phyloP scores from a whole-genome alignment of 2,888 invertebrate species.

The Lasioglossum marginatum region DNA sequence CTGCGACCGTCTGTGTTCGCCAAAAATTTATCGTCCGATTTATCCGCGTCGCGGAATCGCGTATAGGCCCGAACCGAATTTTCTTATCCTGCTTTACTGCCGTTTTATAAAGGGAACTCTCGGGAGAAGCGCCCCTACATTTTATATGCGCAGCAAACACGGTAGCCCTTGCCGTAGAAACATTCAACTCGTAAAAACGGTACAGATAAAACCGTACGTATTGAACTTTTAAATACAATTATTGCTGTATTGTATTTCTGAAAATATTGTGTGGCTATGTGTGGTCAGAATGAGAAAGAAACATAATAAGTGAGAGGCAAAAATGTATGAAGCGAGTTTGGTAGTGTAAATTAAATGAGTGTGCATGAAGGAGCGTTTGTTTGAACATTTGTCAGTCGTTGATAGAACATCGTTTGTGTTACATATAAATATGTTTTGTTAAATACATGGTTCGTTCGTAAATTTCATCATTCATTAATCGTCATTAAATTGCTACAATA shows the following conservation, averaged over 20 bases:
- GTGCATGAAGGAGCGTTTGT: too few species aligned
- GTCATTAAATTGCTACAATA: neutral
- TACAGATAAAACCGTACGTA: neutral
- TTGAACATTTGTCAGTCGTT: too few species aligned
- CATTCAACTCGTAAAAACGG: neutral
- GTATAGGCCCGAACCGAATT: neutral
- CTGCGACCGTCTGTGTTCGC: slow-evolving; percentile 18
- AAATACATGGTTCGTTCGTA: too few species aligned
- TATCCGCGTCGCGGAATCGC: slow-evolving; percentile 27
- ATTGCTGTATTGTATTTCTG: neutral
- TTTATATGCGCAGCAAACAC: neutral
- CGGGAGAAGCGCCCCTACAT: neutral
- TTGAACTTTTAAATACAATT: neutral
- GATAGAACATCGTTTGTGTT: too few species aligned
- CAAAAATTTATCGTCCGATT: slow-evolving; percentile 43
- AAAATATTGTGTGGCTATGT: neutral
- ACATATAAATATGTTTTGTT: too few species aligned
- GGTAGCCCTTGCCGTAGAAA: neutral
- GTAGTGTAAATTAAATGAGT: too few species aligned
- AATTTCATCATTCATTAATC: too few species aligned
- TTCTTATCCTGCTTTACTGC: neutral
- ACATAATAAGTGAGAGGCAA: too few species aligned
- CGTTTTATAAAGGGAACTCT: slow-evolving; percentile 1
- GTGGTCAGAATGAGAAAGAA: too few species aligned
- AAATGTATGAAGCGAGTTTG: too few species aligned